Percentiles rank a stretch among this genome's conserved stretches.
phyloP scores from a whole-genome alignment of 2,888 invertebrate genomes.

The Scotopteryx bipunctaria region DNA sequence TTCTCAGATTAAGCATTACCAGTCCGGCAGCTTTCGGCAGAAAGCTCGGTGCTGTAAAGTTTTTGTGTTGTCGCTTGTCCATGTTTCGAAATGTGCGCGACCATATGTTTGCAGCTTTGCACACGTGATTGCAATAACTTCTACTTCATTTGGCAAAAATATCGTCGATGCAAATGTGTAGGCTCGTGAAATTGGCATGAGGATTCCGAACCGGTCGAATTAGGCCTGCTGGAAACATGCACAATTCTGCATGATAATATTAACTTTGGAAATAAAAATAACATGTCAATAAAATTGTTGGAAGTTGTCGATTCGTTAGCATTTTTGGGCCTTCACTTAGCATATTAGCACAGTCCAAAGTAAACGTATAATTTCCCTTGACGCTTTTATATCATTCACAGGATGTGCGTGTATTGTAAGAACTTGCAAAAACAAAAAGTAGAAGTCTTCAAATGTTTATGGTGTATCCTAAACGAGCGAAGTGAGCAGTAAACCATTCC shows the following conservation, averaged over 20 bases:
- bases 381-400: conserved; percentile 14
- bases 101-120: conserved; percentile 30
- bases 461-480: conserved; percentile 47
- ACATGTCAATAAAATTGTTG: conserved; percentile 1
- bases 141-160: conserved; percentile 36
- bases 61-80: conserved; percentile 61
- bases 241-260: conserved; percentile 14
- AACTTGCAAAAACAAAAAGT: conserved; percentile 35
- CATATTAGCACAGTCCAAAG: too few relatives aligned
- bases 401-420: conserved; percentile 21
- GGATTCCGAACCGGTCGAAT: conserved; percentile 31
- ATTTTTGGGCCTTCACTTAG: neutral
- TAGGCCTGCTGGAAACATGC: conserved; percentile 9
- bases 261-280: conserved; percentile 6
- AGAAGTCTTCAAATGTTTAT: conserved; percentile 48
- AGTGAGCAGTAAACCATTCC: conserved; percentile 51
- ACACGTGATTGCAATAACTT: conserved; percentile 32
- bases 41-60: conserved; percentile 44
- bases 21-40: conserved; percentile 71
- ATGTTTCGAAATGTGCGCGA: conserved; percentile 57
- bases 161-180: conserved; percentile 44
- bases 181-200: conserved; percentile 36
- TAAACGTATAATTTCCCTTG: conserved; percentile 2
- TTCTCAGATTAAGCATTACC: conserved; percentile 74
- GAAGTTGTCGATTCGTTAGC: conserved; percentile 1